Conservation (phyloP, 2,797 vertebrate genomes). For the Buphagus erythrorhynchus region DNA sequence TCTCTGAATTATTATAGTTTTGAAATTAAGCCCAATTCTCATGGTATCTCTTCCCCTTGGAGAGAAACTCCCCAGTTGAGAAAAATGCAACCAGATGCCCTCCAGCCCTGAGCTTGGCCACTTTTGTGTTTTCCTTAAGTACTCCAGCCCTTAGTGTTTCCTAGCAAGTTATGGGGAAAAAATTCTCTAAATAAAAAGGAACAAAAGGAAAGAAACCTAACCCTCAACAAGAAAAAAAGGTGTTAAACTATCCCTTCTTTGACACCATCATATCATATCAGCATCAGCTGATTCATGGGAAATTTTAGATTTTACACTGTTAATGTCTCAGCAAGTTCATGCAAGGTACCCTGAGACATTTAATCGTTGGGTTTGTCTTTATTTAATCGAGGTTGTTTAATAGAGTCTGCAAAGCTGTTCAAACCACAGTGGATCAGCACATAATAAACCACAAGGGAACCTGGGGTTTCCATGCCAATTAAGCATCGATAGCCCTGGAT, state of each 20-base stretch:
- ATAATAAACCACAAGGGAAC: neutral
- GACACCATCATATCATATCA: neutral
- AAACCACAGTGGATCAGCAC: neutral
- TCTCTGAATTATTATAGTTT: neutral
- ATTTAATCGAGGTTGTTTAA: constrained; percentile 9
- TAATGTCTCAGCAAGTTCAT: neutral
- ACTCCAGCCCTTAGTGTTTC: neutral
- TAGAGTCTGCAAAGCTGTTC: neutral
- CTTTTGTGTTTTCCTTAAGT: neutral
- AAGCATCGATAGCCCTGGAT: neutral
- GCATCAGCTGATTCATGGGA: neutral
- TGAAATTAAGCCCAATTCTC: neutral
- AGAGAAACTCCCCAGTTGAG: neutral
- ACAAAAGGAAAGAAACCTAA: neutral
- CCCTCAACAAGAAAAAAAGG: neutral
- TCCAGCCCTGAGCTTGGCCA: neutral
- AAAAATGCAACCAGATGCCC: neutral
- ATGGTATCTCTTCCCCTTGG: neutral
- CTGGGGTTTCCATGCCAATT: neutral
- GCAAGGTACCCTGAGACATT: neutral
- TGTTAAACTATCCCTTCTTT: neutral
- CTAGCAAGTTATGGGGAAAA: neutral
- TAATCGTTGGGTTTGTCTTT: neutral
- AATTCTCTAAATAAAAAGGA: neutral
- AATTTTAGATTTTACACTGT: neutral